A percentile compares a stretch with the other conserved stretches of the same genome.
Evolutionary conservation across 2,797 vertebrate genomes (phyloP).

Genomic region (Silurus lanzhouensis): DNA sequence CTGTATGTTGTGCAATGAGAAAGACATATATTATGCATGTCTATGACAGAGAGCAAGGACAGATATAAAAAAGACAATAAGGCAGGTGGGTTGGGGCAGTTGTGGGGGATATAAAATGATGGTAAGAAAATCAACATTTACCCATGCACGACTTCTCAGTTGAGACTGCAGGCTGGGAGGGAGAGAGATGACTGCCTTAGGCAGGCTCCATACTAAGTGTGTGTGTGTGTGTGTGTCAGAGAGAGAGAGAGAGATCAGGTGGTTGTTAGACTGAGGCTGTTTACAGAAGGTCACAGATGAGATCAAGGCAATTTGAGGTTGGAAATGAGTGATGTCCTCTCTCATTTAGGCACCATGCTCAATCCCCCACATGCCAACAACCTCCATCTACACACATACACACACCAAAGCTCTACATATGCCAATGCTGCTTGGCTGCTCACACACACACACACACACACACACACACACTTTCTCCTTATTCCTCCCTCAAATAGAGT

Average conservation of each 20-base stretch:
- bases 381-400: constrained; percentile 44
- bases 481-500: constrained; percentile 29
- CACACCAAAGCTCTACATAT: constrained; percentile 59
- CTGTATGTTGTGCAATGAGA: not conserved
- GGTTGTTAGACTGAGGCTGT: constrained; percentile 63
- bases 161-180: not conserved
- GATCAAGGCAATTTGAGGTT: constrained; percentile 80
- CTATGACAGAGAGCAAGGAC: not conserved
- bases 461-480: constrained; percentile 11
- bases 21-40: not conserved
- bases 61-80: not conserved
- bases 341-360: constrained; percentile 70
- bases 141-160: constrained; percentile 12
- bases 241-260: constrained; percentile 34
- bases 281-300: constrained; percentile 77
- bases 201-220: constrained; percentile 27
- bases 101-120: not conserved
- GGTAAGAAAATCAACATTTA: constrained; percentile 16
- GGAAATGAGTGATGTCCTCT: constrained; percentile 80
- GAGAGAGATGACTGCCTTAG: constrained; percentile 9
- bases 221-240: constrained; percentile 23
- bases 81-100: not conserved
- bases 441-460: constrained; percentile 25
- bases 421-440: constrained; percentile 7
- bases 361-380: constrained; percentile 57